phyloP scores from a whole-genome alignment of 2,113 vertebrate species.

The Oreocharis arfaki region DNA sequence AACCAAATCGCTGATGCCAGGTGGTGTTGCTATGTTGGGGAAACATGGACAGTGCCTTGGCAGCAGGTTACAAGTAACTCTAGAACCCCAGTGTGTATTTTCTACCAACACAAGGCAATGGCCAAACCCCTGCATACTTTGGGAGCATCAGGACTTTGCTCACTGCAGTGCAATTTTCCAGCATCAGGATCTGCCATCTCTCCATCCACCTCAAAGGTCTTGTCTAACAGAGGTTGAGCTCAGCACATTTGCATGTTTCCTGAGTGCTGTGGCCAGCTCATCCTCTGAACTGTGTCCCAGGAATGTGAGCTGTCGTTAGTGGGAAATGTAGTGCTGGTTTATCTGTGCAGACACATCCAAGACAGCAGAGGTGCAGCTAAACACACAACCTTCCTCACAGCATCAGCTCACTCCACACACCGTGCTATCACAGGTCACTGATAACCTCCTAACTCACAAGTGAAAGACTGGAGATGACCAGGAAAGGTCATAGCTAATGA shows the following conservation, averaged over 20 bases:
- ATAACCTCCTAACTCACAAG: not conserved
- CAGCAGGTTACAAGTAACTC: not conserved
- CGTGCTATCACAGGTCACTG: not conserved
- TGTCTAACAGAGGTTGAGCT: not conserved
- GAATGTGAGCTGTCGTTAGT: accelerated
- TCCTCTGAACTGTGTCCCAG: not conserved
- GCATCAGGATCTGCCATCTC: not conserved
- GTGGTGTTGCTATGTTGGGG: not conserved
- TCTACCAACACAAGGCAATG: not conserved
- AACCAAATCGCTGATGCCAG: not conserved
- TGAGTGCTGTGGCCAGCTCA: not conserved
- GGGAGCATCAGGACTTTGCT: not conserved
- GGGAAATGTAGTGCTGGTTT: not conserved
- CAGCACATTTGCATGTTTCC: not conserved
- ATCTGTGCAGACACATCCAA: not conserved
- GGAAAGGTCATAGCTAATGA: not conserved
- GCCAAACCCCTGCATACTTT: not conserved
- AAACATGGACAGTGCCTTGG: not conserved
- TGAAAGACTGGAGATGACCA: not conserved
- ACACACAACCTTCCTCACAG: not conserved
- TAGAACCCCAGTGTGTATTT: accelerated
- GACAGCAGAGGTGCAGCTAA: not conserved
- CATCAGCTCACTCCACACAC: not conserved
- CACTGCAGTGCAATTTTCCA: not conserved
- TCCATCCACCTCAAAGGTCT: not conserved